Conservation (phyloP, 1,140 invertebrate species). For the Lordiphosa mommai region DNA sequence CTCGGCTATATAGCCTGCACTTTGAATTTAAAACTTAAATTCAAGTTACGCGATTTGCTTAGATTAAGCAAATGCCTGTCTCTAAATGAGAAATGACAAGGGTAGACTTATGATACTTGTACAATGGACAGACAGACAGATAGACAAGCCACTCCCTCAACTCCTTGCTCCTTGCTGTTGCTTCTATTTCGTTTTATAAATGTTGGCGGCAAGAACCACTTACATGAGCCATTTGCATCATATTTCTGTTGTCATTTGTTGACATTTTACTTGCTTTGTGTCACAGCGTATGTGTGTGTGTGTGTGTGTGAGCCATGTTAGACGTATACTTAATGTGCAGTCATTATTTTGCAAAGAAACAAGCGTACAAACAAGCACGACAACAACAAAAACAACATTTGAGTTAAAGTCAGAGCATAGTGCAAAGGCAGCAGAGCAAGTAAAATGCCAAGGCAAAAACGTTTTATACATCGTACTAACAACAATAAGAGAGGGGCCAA, state of each 20-base stretch:
- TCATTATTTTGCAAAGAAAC: conserved; percentile 72
- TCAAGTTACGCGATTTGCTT: not conserved
- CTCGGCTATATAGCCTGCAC: not conserved
- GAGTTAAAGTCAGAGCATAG: conserved; percentile 21
- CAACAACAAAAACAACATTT: conserved; percentile 30
- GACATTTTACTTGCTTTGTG: conserved; percentile 69
- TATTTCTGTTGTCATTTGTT: conserved; percentile 78
- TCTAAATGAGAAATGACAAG: conserved; percentile 46
- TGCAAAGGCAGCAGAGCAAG: conserved; percentile 41
- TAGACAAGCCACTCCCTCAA: conserved; percentile 7
- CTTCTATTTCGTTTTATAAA: conserved; percentile 46
- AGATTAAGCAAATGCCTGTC: no score
- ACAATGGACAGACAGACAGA: conserved; percentile 4
- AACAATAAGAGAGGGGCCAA: not conserved
- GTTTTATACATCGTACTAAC: conserved; percentile 16
- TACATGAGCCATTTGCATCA: conserved; percentile 77
- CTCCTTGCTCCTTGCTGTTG: conserved; percentile 39
- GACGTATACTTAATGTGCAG: conserved; percentile 70
- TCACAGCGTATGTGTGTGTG: conserved; percentile 10
- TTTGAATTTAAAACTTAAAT: conserved; percentile 12
- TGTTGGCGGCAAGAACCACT: conserved; percentile 66
- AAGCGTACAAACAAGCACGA: conserved; percentile 51
- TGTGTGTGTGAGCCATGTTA: conserved; percentile 40
- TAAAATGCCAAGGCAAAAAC: conserved; percentile 32
- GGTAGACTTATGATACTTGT: conserved; percentile 24